Base-by-base conservation (phyloP, 2,888 invertebrate genomes). In the Scaptomyza caliginosa region DNA sequence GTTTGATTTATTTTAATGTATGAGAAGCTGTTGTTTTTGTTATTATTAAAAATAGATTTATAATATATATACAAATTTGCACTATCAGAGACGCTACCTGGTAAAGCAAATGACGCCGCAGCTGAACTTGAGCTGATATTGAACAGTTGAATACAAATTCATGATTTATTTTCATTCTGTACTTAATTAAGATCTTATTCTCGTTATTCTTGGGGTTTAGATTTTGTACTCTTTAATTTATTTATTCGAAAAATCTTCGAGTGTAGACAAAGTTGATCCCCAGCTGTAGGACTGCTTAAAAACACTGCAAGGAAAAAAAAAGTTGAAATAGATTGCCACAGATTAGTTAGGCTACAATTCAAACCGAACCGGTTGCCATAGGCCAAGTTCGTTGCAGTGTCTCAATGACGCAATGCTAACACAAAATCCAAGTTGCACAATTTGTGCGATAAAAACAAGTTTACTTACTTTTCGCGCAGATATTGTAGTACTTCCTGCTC, bases 401-500 rank as follows among this genome's bases (percentile, higher is more conserved):
- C 63, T 45, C 60, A 16, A 16, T 77, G 82, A 77, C 67, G 85
- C 75, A 84, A 77, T 67, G 65, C 57, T 68, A 68, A 63, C 73
- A 73, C 76, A 65, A 75, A 79, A 83, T 66, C 51, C 66, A 46
- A 76, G 36, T 75, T 75, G 57, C 54, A 66, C 72, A 74, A 64
- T 69, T 72, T 42, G 36, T 38, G 16, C 6, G 19, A 39, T 16
- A 24, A 26, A 43, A 67, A 54, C 72, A 26, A 28, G 60, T 65
- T 63, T 52, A 83, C 86, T 83, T 30, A 86, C 81, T 80, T 80
- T 68, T 50, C 65, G n/a, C 67, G 93, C 19, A 96, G 90, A 68
- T 94, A 93, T 23, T 92, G 86, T 23, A 96, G 92, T 1, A 95
- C 92, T 83, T 92, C 88, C 84, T 92, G 92, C 90, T 97, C 97